phyloP scores from a whole-genome alignment of 2,113 vertebrate genomes.

The Lagopus leucura region DNA sequence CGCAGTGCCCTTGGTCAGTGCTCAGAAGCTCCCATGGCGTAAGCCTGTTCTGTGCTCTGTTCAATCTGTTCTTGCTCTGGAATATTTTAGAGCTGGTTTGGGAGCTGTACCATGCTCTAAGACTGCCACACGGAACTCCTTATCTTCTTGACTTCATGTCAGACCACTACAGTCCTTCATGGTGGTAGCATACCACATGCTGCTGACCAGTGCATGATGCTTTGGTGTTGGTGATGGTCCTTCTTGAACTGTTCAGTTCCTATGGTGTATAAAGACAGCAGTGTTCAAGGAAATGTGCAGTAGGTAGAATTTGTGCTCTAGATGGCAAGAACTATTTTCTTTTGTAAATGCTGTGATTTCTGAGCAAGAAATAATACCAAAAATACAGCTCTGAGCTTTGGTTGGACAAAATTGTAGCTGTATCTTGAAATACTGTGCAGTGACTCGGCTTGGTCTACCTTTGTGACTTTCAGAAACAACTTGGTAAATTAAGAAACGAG shows the following conservation, averaged over 20 bases:
- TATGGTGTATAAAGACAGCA: fast-evolving
- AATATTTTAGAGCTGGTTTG: background rate
- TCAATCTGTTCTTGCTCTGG: background rate
- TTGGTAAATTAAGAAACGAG: fast-evolving
- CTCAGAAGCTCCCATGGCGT: fast-evolving
- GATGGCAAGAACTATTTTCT: background rate
- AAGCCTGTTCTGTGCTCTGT: background rate
- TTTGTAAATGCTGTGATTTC: background rate
- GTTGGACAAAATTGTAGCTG: background rate
- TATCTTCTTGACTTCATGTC: too few relatives aligned
- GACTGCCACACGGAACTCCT: background rate
- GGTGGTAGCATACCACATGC: too few relatives aligned
- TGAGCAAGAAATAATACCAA: background rate
- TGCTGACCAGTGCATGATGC: background rate
- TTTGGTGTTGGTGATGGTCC: background rate
- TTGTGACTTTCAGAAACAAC: background rate
- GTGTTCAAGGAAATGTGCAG: background rate
- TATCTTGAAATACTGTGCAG: background rate
- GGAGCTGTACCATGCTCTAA: background rate
- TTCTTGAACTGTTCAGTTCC: background rate
- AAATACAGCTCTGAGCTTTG: background rate
- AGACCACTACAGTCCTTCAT: background rate
- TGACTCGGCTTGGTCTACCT: background rate
- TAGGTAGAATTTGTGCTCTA: background rate
- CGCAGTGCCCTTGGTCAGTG: fast-evolving